Evolutionary conservation across 2,113 vertebrate species (phyloP), one percentile per base, ranked within the genome.

Genomic region (Lagopus muta): DNA sequence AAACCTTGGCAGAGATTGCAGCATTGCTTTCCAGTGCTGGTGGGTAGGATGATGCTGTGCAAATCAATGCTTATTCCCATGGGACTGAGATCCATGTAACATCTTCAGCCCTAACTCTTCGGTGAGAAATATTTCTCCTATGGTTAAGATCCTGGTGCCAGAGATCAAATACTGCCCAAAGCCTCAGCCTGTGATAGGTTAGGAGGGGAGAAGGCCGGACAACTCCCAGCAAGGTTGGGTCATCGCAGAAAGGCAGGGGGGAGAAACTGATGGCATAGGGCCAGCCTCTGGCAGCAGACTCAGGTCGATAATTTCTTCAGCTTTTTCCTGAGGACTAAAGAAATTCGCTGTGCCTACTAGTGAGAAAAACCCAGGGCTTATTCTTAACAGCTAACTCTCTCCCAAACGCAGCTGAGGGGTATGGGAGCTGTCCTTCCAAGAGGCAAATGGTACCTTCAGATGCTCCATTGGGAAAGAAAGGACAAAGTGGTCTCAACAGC

Each of bases 221-320:
- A 75, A 24, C 0, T 0, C 24, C 21, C 17, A 20, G 16, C 62
- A 27, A 8, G 1, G 2, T 28, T 6, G 4, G 61, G 16, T 20
- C 17, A 2, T 60, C 8, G 16, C 36, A 64, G 61, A 40, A 40
- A 40, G 61, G 36, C 40, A 24, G 6, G 43, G 20, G 38, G 42
- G 48, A 14, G 28, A 60, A 45, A 28, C 2, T 0, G 4, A 60
- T 38, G 42, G 16, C 45, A 19, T 5, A 2, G 21, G 25, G 40
- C 38, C 65, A 82, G 77, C 47, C 0, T 0, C 60, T 74, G 73
- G 6, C 13, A 50, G 14, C 34, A 10, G 20, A 45, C 38, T 73
- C 28, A 32, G 43, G n/a, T 38, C 20, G 14, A 28, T 89, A 42
- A 69, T 57, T 57, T 74, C 24, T 36, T 48, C 36, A 62, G 42